Base-by-base conservation (phyloP, 2,113 vertebrate species). In the Numenius arquata region DNA sequence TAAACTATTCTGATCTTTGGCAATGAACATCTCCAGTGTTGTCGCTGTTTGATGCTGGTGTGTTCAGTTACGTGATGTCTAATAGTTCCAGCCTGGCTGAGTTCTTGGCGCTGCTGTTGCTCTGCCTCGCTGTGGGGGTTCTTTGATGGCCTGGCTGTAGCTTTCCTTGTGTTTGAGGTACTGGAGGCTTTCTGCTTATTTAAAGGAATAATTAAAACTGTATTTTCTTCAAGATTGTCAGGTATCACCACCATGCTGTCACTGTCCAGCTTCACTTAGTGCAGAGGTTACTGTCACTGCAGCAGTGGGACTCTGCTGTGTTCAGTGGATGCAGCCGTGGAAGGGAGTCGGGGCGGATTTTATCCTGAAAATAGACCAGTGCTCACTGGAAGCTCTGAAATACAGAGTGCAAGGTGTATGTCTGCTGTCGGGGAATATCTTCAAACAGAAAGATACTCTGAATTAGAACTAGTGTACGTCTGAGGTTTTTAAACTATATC, bases 1-100 rank as follows among this genome's bases (percentile, higher is more conserved):
- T 59, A 0, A 43, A 1, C 15, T 47, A 0, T 34, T 47, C 8
- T 58, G 48, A 20, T 26, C 15, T 66, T 45, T 15, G 43, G 70
- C 40, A 56, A 0, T 25, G 27, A 53, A 8, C 19, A 17, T 27
- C 23, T 71, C 11, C 14, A 6, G 20, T 52, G 19, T 1, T 71
- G 59, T 27, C 68, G 27, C 15, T 76, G 47, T 45, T 82, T 47
- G 38, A 4, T 40, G 38, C 40, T 56, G 15, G 11, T 19, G 15
- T 45, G 26, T 59, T 82, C 26, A 34, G 26, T 53, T 78, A 8
- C 5, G 20, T 38, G 52, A 7, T 59, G 22, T 45, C 7, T 47
- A 2, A 22, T 66, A 6, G 10, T 14, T 74, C 38, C 8, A 71
- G 26, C 13, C 45, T 32, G 14, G 40, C 22, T 6, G 62, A 68